These are phyloP conservation scores for Sporophila hypoxantha DNA, from an alignment of 2,113 vertebrate species.

Conservation along the genomic window DNA sequence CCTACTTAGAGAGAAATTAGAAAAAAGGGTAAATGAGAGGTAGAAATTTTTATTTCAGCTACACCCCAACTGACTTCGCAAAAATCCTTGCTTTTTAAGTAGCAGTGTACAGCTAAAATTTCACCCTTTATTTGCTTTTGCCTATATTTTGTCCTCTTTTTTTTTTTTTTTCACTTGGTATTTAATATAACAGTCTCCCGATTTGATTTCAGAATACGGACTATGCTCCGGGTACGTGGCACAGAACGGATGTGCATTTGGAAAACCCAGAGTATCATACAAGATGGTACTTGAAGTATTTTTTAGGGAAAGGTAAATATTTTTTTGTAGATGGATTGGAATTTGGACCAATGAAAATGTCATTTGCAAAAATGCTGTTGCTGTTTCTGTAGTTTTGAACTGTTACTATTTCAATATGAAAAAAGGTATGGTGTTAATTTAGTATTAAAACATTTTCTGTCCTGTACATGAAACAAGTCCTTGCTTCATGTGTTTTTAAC, in stretches of 20 bases:
- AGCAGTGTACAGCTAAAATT: neutral
- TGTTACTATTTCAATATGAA: neutral
- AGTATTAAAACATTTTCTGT: neutral
- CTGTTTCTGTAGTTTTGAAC: neutral
- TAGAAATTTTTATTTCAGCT: neutral
- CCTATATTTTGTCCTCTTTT: neutral
- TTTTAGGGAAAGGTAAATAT: constrained; percentile 93
- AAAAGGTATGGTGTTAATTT: neutral
- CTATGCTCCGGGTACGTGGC: constrained; percentile 88
- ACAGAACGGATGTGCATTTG: constrained; percentile 95
- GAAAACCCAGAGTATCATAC: constrained; percentile 98
- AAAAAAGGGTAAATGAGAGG: neutral
- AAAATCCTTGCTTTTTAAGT: neutral
- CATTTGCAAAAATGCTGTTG: neutral
- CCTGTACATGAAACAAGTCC: neutral
- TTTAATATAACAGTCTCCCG: neutral
- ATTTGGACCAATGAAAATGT: neutral
- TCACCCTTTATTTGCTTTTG: neutral
- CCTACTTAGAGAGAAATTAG: neutral
- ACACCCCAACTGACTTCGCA: neutral
- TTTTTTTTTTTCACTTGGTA: neutral
- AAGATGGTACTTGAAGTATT: constrained; percentile 98
- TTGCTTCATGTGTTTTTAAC: neutral
- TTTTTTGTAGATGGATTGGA: neutral
- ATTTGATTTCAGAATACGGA: constrained; percentile 76